Base-by-base conservation (phyloP, 2,113 vertebrate species). In the Poecilia latipinna region DNA sequence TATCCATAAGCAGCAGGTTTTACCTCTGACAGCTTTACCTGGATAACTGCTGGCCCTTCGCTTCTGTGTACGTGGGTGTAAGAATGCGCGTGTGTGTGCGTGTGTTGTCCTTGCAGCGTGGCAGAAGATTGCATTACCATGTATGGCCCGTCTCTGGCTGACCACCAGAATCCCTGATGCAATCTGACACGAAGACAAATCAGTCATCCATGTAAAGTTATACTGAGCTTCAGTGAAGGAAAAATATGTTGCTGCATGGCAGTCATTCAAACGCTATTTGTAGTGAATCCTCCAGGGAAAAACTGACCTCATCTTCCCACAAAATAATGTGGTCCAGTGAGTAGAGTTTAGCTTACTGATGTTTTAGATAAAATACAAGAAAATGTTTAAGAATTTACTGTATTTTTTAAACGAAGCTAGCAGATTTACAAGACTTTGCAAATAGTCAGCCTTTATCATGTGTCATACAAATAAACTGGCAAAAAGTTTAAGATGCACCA, bases 91-190 rank as follows among this genome's bases (percentile, higher is more conserved):
- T 39, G 68, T 51, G 61, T 31, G 70, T 31, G 44, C 51, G 62
- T 62, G 33, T 64, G 24, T 4, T 69, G 75, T 79, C 65, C 72
- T 75, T 82, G 72, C 28, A 77, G 63, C 15, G 48, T 44, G 19
- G 39, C 61, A 26, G 73, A 77, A 77, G 79, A 85, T 84, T 88
- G 79, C 67, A 87, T 82, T 87, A 85, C 71, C 74, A 69, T 78
- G 82, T 88, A 72, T 44, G 42, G 15, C 42, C 33, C 28, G 77
- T 82, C 79, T 77, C 77, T 63, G 65, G 61, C 74, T 77, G 61
- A 73, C 72, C 65, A 73, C 37, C 61, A 66, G 76, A 82, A 80
- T 80, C 77, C 77, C 82, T 77, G 44, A 79, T 84, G 85, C 64
- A 51, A 61, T 37, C 22, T 74, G 67, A 80, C 82, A 77, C 61